Evolutionary conservation across 2,797 vertebrate genomes (phyloP), one percentile per base, ranked within the genome.

Genomic region (Molossus molossus): DNA sequence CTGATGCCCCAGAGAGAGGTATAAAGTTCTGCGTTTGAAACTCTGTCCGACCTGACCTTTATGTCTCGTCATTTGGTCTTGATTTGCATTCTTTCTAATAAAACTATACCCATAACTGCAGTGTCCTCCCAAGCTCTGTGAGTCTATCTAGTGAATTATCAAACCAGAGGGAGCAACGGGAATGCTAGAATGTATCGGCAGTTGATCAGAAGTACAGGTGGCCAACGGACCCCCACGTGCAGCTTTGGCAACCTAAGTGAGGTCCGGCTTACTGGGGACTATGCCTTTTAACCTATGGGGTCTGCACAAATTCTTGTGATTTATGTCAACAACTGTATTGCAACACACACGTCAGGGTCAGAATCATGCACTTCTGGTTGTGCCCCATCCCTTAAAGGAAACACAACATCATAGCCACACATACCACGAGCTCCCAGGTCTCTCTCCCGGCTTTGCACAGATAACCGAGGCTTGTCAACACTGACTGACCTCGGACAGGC

Each of bases 371-470:
- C 0, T 13, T 37, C 37, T 86, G 25, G 18, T n/a, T 2, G 77
- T 55, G 1, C 10, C 12, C 5, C 27, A 57, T 53, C 9, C 48
- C 17, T 23, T 45, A 53, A 87, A 60, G 50, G 29, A 80, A 89
- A 79, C 7, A 7, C 3, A 67, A 23, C 25, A 9, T 60, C 15
- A n/a, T 4, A 64, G 15, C 6, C 9, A 65, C 48, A 45, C 15
- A 9, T 0, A 0, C 37, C 17, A 58, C 20, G 0, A 3, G 27
- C 20, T 27, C 3, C 45, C n/a, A 27, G 6, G 11, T 37, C 11
- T 27, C 0, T 13, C 21, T 13, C 21, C 37, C 2, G 29, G 29
- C 29, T 72, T 50, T 55, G 15, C 0, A 23, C 14, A 75, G 7
- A 20, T 17, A n/a, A 40, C 23, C 57, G 11, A 62, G 23, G 29